phyloP scores from a whole-genome alignment of 2,113 vertebrate species.

The Charina bottae region DNA sequence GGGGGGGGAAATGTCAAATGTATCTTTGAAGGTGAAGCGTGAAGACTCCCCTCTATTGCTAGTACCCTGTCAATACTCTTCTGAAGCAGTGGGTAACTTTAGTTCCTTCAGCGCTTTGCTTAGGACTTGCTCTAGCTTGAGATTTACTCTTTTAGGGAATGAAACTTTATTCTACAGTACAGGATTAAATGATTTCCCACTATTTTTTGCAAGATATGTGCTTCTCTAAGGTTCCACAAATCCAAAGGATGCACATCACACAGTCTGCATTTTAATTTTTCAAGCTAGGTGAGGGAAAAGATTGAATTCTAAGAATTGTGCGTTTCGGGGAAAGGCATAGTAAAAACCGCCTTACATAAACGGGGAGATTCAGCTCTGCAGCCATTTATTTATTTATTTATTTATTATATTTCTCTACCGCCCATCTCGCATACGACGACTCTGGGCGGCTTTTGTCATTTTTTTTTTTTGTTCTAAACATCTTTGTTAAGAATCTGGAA shows the following conservation, averaged over 20 bases:
- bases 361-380: neutral
- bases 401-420: too few species aligned
- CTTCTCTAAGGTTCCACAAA: neutral
- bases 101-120: neutral
- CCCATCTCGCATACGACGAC: too few species aligned
- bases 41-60: neutral
- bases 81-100: neutral
- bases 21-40: neutral
- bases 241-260: neutral
- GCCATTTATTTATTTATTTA: too few species aligned
- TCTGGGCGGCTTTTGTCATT: too few species aligned
- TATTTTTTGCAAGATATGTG: neutral
- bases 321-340: neutral
- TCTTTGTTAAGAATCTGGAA: neutral
- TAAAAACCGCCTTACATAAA: neutral
- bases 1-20: too few species aligned
- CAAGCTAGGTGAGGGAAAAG: neutral
- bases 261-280: neutral
- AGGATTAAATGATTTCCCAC: neutral
- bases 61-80: neutral
- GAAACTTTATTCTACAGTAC: neutral
- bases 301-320: neutral
- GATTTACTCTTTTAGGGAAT: neutral
- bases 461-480: neutral
- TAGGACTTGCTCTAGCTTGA: neutral